phyloP scores from a whole-genome alignment of 2,888 invertebrate genomes.

The Mellilla xanthometata region DNA sequence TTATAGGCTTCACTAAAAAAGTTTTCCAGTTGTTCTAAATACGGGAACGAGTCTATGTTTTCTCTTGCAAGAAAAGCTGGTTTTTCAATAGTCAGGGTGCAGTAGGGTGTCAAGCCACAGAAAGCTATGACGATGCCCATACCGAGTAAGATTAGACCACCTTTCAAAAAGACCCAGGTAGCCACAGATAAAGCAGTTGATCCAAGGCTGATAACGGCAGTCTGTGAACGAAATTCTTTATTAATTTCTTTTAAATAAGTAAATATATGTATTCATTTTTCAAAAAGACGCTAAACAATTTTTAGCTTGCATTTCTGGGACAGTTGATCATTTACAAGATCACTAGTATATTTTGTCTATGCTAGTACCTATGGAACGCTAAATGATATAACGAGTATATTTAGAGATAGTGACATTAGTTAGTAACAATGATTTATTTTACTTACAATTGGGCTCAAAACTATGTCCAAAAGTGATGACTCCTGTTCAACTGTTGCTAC shows the following conservation, averaged over 20 bases:
- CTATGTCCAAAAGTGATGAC: conserved; percentile 35
- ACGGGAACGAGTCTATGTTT: conserved; percentile 58
- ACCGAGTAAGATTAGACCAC: conserved; percentile 35
- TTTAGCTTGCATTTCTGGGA: no score
- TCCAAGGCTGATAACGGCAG: conserved; percentile 31
- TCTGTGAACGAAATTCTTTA: conserved; percentile 26
- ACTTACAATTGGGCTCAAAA: conserved; percentile 44
- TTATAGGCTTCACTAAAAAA: conserved; percentile 35
- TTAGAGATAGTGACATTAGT: no score
- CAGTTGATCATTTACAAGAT: no score
- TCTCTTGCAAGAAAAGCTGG: conserved; percentile 41
- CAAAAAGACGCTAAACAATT: no score
- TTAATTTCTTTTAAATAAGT: no score
- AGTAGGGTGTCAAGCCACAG: conserved; percentile 81
- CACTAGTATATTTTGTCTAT: no score
- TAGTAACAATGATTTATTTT: no score
- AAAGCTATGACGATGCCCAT: conserved; percentile 72
- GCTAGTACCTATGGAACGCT: no score
- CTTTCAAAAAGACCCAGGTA: conserved; percentile 57
- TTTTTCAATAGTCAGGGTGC: conserved; percentile 72
- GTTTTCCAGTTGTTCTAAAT: conserved; percentile 38
- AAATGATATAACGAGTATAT: no score
- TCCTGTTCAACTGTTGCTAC: conserved; percentile 31
- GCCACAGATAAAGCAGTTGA: conserved; percentile 42
- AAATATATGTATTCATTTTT: no score